These are phyloP conservation scores for Drosophila punjabiensis DNA, from an alignment of 1,140 invertebrate species.

Conservation along the genomic window DNA sequence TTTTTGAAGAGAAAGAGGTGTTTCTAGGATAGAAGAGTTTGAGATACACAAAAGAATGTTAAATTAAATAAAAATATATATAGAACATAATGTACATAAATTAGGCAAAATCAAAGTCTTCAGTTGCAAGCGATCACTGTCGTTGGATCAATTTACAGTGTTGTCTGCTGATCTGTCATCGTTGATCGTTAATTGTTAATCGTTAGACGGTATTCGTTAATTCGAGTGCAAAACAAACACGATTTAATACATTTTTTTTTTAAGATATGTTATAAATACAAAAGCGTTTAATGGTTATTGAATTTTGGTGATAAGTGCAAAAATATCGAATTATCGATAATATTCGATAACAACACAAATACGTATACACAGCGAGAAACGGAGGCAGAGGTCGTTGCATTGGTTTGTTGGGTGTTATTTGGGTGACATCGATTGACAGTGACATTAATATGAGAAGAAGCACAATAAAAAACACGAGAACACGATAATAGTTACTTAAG, in stretches of 20 bases:
- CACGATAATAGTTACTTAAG: slow-evolving; percentile 28
- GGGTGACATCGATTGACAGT: slow-evolving; percentile 44
- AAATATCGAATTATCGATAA: slow-evolving; percentile 32
- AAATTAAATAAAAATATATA: slow-evolving; percentile 19
- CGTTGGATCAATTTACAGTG: slow-evolving; percentile 12
- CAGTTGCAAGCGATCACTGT: slow-evolving; percentile 13
- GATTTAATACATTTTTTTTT: neutral
- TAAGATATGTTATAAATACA: slow-evolving; percentile 20
- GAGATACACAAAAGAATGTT: slow-evolving; percentile 23
- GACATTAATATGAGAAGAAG: slow-evolving; percentile 27
- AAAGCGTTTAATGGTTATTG: slow-evolving; percentile 23
- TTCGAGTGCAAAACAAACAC: slow-evolving; percentile 39
- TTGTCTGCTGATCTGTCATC: slow-evolving; percentile 10
- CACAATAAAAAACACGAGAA: slow-evolving; percentile 39
- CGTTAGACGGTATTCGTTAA: slow-evolving; percentile 6
- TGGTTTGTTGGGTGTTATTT: slow-evolving; percentile 14
- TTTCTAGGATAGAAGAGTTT: slow-evolving; percentile 31
- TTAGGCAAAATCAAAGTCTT: slow-evolving; percentile 11
- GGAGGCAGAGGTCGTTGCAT: slow-evolving; percentile 38
- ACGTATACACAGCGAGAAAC: slow-evolving; percentile 52
- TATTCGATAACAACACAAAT: slow-evolving; percentile 46
- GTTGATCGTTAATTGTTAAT: slow-evolving; percentile 19
- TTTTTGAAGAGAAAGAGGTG: slow-evolving; percentile 25
- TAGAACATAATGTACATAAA: neutral
- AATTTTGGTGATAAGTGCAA: slow-evolving; percentile 28